Percentiles rank a stretch among this genome's conserved stretches.
Conservation (phyloP, 2,797 vertebrate genomes). For the Sebastes glaucus region DNA sequence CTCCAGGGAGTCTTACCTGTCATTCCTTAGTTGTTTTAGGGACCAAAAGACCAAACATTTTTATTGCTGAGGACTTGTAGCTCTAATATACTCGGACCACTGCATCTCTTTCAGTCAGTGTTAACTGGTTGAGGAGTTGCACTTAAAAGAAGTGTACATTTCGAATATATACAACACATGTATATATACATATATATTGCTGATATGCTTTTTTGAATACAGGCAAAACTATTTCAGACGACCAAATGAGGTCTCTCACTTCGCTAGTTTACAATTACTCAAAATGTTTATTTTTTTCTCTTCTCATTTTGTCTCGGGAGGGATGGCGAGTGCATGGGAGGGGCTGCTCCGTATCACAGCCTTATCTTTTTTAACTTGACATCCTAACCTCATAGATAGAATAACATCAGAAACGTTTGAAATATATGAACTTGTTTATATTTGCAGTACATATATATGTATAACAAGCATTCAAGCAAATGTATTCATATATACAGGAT, state of each 20-base stretch:
- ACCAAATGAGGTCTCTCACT: constrained; percentile 81
- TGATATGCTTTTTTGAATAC: constrained; percentile 97
- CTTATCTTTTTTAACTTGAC: constrained; percentile 87
- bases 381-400: constrained; percentile 90
- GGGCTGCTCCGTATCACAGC: constrained; percentile 85
- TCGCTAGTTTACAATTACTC: constrained; percentile 87
- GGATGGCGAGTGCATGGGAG: constrained; percentile 84
- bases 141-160: constrained; percentile 88
- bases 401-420: constrained; percentile 94
- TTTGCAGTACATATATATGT: constrained; percentile 98
- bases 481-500: constrained; percentile 85
- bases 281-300: constrained; percentile 81
- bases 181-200: constrained; percentile 88
- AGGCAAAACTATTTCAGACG: constrained; percentile 92
- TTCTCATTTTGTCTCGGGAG: constrained; percentile 79
- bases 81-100: constrained; percentile 95
- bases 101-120: constrained; percentile 92
- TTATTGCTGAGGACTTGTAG: constrained; percentile 95
- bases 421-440: constrained; percentile 95
- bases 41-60: constrained; percentile 99
- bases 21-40: constrained; percentile 99
- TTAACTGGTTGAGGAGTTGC: constrained; percentile 90
- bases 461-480: constrained; percentile 87
- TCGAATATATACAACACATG: constrained; percentile 84
- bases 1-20: constrained; percentile 95